Percentiles rank a stretch among this genome's conserved stretches.
Conservation (phyloP, 2,113 vertebrate genomes). For the Todiramphus chloris region DNA sequence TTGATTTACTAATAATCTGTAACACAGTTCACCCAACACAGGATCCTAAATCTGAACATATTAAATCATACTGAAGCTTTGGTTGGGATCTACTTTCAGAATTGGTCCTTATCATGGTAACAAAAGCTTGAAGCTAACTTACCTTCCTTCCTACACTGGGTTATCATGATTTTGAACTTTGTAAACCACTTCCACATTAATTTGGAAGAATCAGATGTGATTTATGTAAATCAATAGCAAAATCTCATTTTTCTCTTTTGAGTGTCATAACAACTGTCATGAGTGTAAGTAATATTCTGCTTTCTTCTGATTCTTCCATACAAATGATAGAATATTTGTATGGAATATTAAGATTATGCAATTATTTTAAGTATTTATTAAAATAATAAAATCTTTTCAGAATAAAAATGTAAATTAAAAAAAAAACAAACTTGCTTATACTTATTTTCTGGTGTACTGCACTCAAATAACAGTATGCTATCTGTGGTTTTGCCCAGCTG, state of each 20-base stretch:
- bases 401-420: not conserved
- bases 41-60: not conserved
- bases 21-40: not conserved
- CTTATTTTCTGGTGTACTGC: not conserved
- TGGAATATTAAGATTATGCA: not conserved
- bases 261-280: not conserved
- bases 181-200: not conserved
- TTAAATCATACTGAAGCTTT: not conserved
- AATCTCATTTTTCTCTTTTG: not conserved
- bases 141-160: not conserved
- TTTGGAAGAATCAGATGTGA: not conserved
- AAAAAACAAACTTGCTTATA: not conserved
- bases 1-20: not conserved
- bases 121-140: not conserved
- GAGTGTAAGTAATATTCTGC: not conserved
- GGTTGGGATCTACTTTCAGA: not conserved
- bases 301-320: not conserved
- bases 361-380: not conserved
- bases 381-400: not conserved
- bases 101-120: not conserved
- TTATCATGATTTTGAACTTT: not conserved
- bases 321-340: not conserved
- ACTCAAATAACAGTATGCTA: not conserved
- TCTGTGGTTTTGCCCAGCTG: conserved; percentile 1
- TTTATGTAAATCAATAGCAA: not conserved